Evolutionary conservation across 2,888 invertebrate species (phyloP), one percentile per base, ranked within the genome.

Genomic region (Ctena decussata): DNA sequence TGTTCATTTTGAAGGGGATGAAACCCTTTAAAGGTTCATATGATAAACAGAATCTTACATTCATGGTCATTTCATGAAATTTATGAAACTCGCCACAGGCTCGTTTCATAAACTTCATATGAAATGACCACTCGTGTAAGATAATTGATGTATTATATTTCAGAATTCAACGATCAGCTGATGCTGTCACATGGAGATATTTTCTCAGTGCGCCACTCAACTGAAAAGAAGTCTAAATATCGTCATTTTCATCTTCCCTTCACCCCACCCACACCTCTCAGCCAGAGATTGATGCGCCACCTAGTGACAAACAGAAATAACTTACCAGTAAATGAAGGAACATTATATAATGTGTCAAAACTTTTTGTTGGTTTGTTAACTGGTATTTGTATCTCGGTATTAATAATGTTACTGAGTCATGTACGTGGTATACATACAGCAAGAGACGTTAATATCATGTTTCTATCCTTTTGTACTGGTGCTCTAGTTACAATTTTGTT

Each of bases 271-370:
- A 69, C 82, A 15, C 86, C 86, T 5, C 80, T 83, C 15, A 65
- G 77, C 3, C 70, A 49, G 46, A 46, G 77, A 57, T 15, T 80
- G 0, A 30, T 86, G 39, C 77, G 83, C n/a, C 77, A 83, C 27
- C 80, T 83, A 21, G 57, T 72, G 11, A 70, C 74, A 24, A 71
- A 37, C 49, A 80, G 86, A 57, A 78, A 41, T 71, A 78, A 60
- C 69, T 75, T 78, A 65, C 53, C 82, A 70, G 74, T 75, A 46
- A 41, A 71, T 21, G 57, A 75, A 35, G 80, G 86, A 81, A 75
- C 80, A 83, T 77, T 83, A 76, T 83, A 80, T 81, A 80, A 86
- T 46, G 83, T 77, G 60, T 80, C 81, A 30, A 86, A 84, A 57
- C 70, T 83, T 73, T 46, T 86, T 21, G 32, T 84, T 35, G 86